Base-by-base conservation (phyloP, 2,797 vertebrate genomes). In the Ispidina lecontei region DNA sequence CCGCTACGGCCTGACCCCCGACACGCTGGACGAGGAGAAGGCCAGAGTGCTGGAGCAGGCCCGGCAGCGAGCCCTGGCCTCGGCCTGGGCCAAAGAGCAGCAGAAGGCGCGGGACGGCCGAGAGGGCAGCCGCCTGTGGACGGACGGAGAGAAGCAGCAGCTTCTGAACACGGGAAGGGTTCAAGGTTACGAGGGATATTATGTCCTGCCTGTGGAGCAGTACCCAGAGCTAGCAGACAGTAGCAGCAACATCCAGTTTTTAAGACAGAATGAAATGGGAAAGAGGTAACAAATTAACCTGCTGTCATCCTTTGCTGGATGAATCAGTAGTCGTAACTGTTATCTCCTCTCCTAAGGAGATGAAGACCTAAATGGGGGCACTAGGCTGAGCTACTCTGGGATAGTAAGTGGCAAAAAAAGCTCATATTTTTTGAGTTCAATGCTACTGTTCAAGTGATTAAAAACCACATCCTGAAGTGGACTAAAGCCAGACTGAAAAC, bases 211-310 rank as follows among this genome's bases (percentile, higher is more conserved):
- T 0, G 98, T 99, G 94, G 99, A 99, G 98, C 99, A 99, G 97
- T 99, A 99, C 95, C 99, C 99, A 67, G 99, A 99, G 98, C 98
- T 99, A 95, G 99, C 99, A 89, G 99, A 99, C 98, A 99, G 99
- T 98, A 99, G 98, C 98, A 99, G 98, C 98, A 99, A 99, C 98
- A 98, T 99, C 98, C 99, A 99, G 98, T 99, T 99, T 97, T 98
- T 99, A 98, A 98, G 99, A 99, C 99, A 99, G 98, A 99, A 99
- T 64, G 99, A 99, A 97, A 99, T 99, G 99, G 99, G 99, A 97
- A 99, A 98, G 98, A 99, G 99, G 99, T 99, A 99, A 99, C 99
- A 99, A 98, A 98, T 98, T 98, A 97, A 98, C 91, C 97, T 97
- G 97, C 98, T 97, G 96, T 97, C 97, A 97, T 97, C 97, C 97